Percentiles rank a stretch among this genome's conserved stretches.
phyloP scores from a whole-genome alignment of 1,140 invertebrate genomes.

The Zaprionus ghesquierei region DNA sequence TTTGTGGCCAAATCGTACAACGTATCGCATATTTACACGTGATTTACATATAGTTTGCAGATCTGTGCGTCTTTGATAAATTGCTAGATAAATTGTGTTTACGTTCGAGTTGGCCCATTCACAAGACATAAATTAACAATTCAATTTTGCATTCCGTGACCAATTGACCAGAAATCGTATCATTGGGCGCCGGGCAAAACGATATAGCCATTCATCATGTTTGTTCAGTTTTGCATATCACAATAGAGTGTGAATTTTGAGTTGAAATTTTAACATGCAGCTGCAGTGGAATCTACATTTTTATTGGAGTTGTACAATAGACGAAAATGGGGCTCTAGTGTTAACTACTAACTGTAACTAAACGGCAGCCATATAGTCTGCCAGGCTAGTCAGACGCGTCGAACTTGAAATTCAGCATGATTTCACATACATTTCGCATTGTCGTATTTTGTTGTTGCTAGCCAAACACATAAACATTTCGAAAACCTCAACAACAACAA shows the following conservation, averaged over 20 bases:
- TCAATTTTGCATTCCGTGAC: background rate
- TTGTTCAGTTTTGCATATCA: background rate
- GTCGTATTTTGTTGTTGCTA: no score
- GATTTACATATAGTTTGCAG: background rate
- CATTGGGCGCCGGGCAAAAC: background rate
- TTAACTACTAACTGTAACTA: no score
- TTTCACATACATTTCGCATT: background rate
- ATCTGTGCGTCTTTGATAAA: background rate
- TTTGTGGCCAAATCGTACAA: slow-evolving; percentile 5
- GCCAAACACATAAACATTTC: no score
- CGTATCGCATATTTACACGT: slow-evolving; percentile 4
- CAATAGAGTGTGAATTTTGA: background rate
- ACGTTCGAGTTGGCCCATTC: background rate
- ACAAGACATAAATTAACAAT: slow-evolving; percentile 11
- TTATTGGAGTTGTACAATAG: background rate
- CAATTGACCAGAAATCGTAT: background rate
- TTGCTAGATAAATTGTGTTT: background rate
- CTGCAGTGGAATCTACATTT: background rate
- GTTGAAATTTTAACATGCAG: background rate
- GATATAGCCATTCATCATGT: background rate
- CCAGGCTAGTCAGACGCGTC: background rate
- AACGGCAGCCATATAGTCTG: background rate
- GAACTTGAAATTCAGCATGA: slow-evolving; percentile 4
- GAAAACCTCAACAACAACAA: no score
- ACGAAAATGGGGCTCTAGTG: no score